These are phyloP conservation scores for Arrhamphus sclerolepis DNA, from an alignment of 2,797 vertebrate species.

Conservation along the genomic window DNA sequence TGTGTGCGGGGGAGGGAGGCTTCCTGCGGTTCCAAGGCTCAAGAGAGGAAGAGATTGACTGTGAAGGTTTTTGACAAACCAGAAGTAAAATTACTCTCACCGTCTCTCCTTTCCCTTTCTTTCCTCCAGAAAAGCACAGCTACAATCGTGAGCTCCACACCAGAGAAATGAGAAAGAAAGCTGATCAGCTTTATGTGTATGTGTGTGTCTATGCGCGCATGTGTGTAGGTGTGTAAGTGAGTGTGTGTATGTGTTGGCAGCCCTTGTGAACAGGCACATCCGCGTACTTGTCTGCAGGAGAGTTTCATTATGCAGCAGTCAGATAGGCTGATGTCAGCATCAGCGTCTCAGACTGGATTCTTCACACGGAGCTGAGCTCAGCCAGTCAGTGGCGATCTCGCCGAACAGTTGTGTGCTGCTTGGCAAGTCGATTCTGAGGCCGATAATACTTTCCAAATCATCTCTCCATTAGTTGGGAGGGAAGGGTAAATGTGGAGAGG, in stretches of 20 bases:
- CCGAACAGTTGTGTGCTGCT: constrained; percentile 29
- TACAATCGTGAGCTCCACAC: constrained; percentile 28
- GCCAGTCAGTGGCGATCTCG: constrained; percentile 53
- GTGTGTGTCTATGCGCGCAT: constrained; percentile 10
- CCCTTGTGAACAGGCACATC: constrained; percentile 2
- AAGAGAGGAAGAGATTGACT: constrained; percentile 43
- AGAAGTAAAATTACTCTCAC: constrained; percentile 44
- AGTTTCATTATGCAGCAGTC: constrained; percentile 62
- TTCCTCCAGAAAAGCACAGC: constrained; percentile 27
- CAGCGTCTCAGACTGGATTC: constrained; percentile 46
- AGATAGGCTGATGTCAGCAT: constrained; percentile 54
- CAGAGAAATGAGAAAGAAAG: constrained; percentile 45
- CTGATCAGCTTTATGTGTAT: constrained; percentile 38
- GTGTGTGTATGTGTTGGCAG: neutral
- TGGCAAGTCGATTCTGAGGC: constrained; percentile 47
- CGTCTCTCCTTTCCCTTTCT: constrained; percentile 33
- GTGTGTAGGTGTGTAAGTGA: constrained; percentile 9
- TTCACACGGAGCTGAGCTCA: constrained; percentile 32
- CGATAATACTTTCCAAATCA: constrained; percentile 61
- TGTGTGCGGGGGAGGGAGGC: too few species aligned
- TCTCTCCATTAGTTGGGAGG: constrained; percentile 52
- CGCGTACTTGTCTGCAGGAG: constrained; percentile 30
- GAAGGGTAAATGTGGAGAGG: constrained; percentile 20
- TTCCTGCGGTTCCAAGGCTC: constrained; percentile 14
- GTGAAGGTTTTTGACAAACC: constrained; percentile 55